Evolutionary conservation across 1,140 invertebrate genomes (phyloP).

Genomic region (Bombus turneri): DNA sequence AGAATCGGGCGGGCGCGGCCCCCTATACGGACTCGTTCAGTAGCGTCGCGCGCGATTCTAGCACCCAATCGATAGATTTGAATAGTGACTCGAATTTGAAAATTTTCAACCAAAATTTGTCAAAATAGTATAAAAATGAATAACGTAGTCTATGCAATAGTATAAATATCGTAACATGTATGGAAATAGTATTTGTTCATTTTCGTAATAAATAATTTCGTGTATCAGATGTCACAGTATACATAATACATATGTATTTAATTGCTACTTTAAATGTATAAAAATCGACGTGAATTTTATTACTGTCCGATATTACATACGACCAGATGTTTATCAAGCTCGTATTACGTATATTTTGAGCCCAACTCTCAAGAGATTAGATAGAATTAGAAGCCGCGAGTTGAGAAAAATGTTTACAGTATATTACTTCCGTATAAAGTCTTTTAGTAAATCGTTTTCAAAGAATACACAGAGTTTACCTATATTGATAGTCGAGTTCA

Average conservation of each 20-base stretch:
- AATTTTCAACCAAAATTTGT: background rate
- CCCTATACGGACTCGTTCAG: conserved; percentile 59
- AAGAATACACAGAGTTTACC: background rate
- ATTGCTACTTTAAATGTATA: too few species aligned
- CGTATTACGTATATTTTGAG: background rate
- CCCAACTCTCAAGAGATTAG: background rate
- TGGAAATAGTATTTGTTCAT: background rate
- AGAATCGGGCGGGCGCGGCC: conserved; percentile 65
- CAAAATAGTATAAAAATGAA: background rate
- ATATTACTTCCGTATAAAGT: background rate
- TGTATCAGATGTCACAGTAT: background rate
- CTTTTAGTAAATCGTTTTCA: background rate
- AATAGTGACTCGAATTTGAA: background rate
- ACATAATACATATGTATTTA: background rate
- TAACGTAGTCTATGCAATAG: too few species aligned
- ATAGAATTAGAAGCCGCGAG: background rate
- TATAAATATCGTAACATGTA: background rate
- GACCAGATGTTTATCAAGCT: background rate
- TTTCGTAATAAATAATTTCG: background rate
- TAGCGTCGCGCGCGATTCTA: background rate
- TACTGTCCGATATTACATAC: too few species aligned
- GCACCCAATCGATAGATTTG: background rate
- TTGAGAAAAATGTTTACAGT: background rate
- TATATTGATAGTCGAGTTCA: background rate
- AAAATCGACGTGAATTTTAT: background rate